Evolutionary conservation across 2,113 vertebrate species (phyloP).

Genomic region (Pavo muticus): DNA sequence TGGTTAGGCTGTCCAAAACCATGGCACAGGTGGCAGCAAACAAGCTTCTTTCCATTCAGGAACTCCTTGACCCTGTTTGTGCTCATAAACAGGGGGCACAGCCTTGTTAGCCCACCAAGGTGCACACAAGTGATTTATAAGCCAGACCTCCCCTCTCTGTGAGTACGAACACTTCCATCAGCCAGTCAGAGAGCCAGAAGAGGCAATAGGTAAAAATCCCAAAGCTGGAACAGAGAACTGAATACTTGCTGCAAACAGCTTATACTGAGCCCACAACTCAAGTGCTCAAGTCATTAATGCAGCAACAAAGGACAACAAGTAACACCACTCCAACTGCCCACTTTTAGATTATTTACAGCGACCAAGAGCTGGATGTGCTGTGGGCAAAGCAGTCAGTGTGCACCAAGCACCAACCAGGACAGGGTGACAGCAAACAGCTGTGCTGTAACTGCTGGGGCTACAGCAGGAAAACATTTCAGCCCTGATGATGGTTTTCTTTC

Average conservation of each 20-base stretch:
- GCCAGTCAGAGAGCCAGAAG: neutral
- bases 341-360: neutral
- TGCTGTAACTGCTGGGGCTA: neutral
- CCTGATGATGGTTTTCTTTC: neutral
- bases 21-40: neutral
- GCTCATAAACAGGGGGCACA: neutral
- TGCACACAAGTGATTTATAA: neutral
- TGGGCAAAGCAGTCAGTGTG: neutral
- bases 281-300: neutral
- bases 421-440: neutral
- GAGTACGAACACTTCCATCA: neutral
- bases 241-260: neutral
- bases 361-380: neutral
- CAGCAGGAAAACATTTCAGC: neutral
- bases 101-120: neutral
- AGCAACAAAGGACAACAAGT: neutral
- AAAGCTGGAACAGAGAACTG: neutral
- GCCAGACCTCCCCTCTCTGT: neutral
- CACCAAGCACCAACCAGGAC: rapidly evolving
- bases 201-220: neutral
- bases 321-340: neutral
- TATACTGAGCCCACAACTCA: neutral
- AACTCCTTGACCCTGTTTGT: neutral
- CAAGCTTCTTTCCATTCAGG: neutral
- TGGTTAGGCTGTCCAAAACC: neutral